These are phyloP conservation scores for Ctenomys sociabilis DNA, from an alignment of 2,113 vertebrate species.

Conservation along the genomic window DNA sequence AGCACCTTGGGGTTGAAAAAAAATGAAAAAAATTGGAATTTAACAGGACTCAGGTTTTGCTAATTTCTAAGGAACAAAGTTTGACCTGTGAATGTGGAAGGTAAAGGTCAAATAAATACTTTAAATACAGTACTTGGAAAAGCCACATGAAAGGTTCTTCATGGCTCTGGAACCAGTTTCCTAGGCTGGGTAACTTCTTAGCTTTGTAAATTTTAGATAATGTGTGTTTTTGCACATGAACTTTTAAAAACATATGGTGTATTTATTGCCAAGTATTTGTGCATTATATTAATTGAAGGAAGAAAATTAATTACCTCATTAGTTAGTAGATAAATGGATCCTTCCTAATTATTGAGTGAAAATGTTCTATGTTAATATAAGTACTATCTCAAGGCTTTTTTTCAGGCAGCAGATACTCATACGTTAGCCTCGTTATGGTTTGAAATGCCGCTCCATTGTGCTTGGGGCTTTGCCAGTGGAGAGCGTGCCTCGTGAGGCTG, in stretches of 20 bases:
- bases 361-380: conserved; percentile 5
- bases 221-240: conserved; percentile 56
- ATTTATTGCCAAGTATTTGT: conserved; percentile 59
- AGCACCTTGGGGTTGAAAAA: conserved; percentile 79
- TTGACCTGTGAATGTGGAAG: conserved; percentile 88
- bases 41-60: conserved; percentile 87
- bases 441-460: conserved; percentile 4
- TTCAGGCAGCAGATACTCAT: neutral
- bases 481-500: neutral
- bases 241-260: conserved; percentile 66
- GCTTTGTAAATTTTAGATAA: conserved; percentile 81
- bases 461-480: neutral
- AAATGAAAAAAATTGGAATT: conserved; percentile 78
- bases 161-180: conserved; percentile 84
- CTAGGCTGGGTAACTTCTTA: conserved; percentile 86
- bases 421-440: conserved; percentile 18
- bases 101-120: conserved; percentile 87
- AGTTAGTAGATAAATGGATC: neutral
- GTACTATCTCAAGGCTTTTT: conserved; percentile 29
- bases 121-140: conserved; percentile 86
- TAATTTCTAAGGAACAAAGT: conserved; percentile 87
- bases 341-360: conserved; percentile 41
- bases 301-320: conserved; percentile 73
- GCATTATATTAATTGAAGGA: conserved; percentile 74
- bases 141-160: conserved; percentile 90